Percentiles rank a stretch among this genome's conserved stretches.
Evolutionary conservation across 2,113 vertebrate species (phyloP).

Genomic region (Vimba vimba): DNA sequence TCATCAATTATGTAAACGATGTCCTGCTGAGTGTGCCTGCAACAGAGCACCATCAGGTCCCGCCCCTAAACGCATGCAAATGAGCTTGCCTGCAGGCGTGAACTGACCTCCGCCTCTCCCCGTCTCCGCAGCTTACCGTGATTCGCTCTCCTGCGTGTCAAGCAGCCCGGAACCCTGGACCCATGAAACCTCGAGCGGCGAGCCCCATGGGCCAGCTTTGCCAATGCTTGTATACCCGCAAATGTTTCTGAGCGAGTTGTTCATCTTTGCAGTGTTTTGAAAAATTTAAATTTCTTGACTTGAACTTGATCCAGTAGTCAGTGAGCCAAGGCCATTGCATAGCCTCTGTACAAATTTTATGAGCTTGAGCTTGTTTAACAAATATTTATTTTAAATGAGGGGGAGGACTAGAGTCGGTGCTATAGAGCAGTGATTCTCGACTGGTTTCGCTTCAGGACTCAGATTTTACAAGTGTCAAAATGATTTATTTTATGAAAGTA

Average conservation of each 20-base stretch:
- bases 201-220: conserved; percentile 43
- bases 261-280: conserved; percentile 45
- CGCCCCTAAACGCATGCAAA: conserved; percentile 73
- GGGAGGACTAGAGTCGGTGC: neutral
- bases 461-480: neutral
- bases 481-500: neutral
- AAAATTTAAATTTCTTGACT: conserved; percentile 47
- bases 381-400: conserved; percentile 39
- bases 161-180: conserved; percentile 48
- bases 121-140: conserved; percentile 41
- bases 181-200: conserved; percentile 48
- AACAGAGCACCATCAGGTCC: conserved; percentile 58
- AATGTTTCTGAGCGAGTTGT: conserved; percentile 51
- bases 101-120: conserved; percentile 70
- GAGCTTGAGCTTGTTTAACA: conserved; percentile 38
- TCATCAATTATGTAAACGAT: conserved; percentile 83
- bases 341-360: conserved; percentile 25
- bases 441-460: neutral
- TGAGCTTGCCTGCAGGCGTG: conserved; percentile 70
- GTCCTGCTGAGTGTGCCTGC: conserved; percentile 55
- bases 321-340: conserved; percentile 32
- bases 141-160: conserved; percentile 57
- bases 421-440: neutral
- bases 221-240: conserved; percentile 42
- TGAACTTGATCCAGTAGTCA: conserved; percentile 45